A percentile compares a stretch with the other conserved stretches of the same genome.
These are phyloP conservation scores for Lissonota sp. DNA, from an alignment of 2,888 invertebrate species.

Conservation along the genomic window DNA sequence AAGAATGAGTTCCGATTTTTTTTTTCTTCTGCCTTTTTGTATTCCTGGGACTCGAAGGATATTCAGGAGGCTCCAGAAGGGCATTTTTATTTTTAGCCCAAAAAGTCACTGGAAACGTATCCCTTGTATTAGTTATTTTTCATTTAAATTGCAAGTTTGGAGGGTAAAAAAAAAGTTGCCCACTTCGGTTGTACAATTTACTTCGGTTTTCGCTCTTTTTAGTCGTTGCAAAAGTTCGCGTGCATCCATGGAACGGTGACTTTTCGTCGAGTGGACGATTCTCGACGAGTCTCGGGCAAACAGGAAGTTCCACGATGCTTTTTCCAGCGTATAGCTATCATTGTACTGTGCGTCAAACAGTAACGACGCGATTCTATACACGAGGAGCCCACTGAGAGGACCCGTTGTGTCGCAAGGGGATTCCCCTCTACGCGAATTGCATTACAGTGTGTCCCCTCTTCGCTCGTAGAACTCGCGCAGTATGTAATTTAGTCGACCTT, in stretches of 20 bases:
- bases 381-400: slow-evolving; percentile 21
- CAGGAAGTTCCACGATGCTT: slow-evolving; percentile 59
- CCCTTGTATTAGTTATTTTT: background rate
- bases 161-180: background rate
- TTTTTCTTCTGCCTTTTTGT: background rate
- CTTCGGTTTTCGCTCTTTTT: slow-evolving; percentile 25
- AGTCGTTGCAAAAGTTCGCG: slow-evolving; percentile 4
- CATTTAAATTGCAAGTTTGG: background rate
- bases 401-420: slow-evolving; percentile 49
- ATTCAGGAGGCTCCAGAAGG: background rate
- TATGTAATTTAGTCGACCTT: slow-evolving; percentile 63
- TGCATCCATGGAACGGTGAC: slow-evolving; percentile 53
- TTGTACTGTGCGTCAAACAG: slow-evolving; percentile 39
- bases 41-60: slow-evolving; percentile 24
- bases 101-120: background rate
- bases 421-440: slow-evolving; percentile 34
- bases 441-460: slow-evolving; percentile 42
- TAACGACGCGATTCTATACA: slow-evolving; percentile 27
- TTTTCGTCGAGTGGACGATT: slow-evolving; percentile 41
- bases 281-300: slow-evolving; percentile 52
- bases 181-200: slow-evolving; percentile 39
- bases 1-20: slow-evolving; percentile 26
- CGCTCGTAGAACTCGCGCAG: slow-evolving; percentile 41
- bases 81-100: background rate
- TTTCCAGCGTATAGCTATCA: slow-evolving; percentile 31